A percentile compares a stretch with the other conserved stretches of the same genome.
Evolutionary conservation across 2,888 invertebrate species (phyloP).

Genomic region (Venusia cambrica): DNA sequence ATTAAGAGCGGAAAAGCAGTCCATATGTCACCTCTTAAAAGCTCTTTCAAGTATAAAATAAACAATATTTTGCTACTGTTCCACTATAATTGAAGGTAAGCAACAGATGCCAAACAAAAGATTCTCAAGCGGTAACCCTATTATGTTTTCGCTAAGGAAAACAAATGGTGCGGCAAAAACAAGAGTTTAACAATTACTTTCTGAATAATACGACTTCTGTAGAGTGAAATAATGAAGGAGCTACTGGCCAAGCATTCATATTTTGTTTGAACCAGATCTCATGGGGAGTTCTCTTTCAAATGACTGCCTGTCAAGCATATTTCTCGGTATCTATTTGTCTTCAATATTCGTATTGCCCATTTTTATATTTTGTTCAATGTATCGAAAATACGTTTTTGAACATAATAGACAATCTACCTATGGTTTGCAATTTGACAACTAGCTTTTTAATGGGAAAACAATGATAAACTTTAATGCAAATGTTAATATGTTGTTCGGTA

Average conservation of each 20-base stretch:
- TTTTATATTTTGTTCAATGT: no score
- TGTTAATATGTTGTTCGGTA: no score
- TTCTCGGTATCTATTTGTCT: conserved; percentile 36
- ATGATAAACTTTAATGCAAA: no score
- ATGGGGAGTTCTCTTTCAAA: conserved; percentile 54
- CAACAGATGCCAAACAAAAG: conserved; percentile 66
- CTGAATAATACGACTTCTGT: conserved; percentile 60
- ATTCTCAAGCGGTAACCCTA: conserved; percentile 58
- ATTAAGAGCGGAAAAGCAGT: conserved; percentile 59
- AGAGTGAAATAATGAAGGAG: conserved; percentile 58
- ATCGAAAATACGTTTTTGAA: no score
- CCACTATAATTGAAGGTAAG: conserved; percentile 55
- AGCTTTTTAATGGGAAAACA: no score
- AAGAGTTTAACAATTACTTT: conserved; percentile 54
- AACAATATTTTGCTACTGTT: conserved; percentile 78
- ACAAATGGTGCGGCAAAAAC: conserved; percentile 64
- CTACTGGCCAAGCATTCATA: conserved; percentile 60
- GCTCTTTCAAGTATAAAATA: conserved; percentile 66
- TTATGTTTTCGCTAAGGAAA: conserved; percentile 63
- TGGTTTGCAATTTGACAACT: conserved; percentile 30
- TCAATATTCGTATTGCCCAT: no score
- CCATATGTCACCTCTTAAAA: conserved; percentile 72
- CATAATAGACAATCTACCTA: no score
- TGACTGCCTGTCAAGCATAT: conserved; percentile 44
- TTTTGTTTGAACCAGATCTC: conserved; percentile 47